A percentile compares a stretch with the other conserved stretches of the same genome.
phyloP scores from a whole-genome alignment of 1,140 invertebrate genomes.

The Rhyzopertha dominica region DNA sequence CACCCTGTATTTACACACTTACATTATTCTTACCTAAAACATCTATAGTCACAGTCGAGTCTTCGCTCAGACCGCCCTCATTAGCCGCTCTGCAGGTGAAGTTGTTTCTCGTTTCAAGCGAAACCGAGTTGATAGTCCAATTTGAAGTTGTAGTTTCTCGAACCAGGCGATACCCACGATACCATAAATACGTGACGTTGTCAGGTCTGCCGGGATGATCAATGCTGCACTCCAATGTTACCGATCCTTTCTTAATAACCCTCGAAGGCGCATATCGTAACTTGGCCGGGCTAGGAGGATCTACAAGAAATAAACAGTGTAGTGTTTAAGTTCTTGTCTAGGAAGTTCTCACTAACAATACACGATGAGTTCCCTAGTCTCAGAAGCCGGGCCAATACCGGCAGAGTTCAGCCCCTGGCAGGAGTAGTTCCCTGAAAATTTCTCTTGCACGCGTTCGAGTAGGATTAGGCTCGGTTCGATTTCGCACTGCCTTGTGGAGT shows the following conservation, averaged over 20 bases:
- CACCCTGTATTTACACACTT: too few species aligned
- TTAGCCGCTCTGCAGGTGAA: constrained; percentile 83
- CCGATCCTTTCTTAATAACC: constrained; percentile 72
- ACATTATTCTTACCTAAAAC: constrained; percentile 63
- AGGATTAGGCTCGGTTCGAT: constrained; percentile 80
- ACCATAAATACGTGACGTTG: constrained; percentile 70
- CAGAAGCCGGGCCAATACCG: constrained; percentile 74
- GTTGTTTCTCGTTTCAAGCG: constrained; percentile 75
- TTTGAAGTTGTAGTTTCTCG: constrained; percentile 66
- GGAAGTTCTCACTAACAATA: constrained; percentile 62
- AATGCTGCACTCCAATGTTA: constrained; percentile 76
- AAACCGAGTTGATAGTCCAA: constrained; percentile 74
- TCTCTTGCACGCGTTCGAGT: constrained; percentile 72
- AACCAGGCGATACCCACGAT: constrained; percentile 65
- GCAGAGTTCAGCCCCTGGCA: constrained; percentile 82
- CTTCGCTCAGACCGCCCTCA: constrained; percentile 70
- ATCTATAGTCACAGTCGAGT: constrained; percentile 67
- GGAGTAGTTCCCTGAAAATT: constrained; percentile 88
- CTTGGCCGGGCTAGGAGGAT: constrained; percentile 33
- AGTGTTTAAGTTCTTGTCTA: constrained; percentile 2
- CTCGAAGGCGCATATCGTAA: constrained; percentile 53
- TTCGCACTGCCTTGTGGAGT: constrained; percentile 54
- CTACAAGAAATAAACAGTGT: constrained; percentile 14
- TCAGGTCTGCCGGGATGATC: constrained; percentile 73
- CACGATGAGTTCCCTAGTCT: constrained; percentile 67